phyloP scores from a whole-genome alignment of 2,888 invertebrate genomes.

The Megalurothrips usitatus region DNA sequence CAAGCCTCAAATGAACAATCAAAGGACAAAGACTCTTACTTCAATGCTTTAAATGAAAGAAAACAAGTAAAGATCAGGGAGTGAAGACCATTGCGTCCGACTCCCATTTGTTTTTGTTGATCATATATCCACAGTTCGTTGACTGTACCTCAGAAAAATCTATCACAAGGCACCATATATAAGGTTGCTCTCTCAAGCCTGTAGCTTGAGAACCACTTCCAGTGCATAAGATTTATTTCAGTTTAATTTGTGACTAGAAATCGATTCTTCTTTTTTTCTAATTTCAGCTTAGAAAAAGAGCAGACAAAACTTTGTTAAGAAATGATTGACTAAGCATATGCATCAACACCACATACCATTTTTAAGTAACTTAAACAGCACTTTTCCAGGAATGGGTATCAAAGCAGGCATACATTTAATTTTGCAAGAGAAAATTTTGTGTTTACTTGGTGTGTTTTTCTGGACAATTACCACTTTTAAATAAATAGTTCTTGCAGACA shows the following conservation, averaged over 20 bases:
- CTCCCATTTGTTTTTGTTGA: background rate
- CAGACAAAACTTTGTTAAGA: conserved; percentile 13
- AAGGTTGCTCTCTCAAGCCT: background rate
- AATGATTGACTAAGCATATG: background rate
- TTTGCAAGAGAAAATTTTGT: background rate
- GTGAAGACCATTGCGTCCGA: background rate
- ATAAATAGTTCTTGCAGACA: background rate
- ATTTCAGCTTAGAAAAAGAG: background rate
- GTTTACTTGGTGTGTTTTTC: background rate
- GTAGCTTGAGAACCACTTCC: background rate
- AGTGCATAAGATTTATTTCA: background rate
- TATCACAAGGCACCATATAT: conserved; percentile 13
- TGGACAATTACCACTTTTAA: background rate
- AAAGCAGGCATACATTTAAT: background rate
- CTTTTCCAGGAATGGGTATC: background rate
- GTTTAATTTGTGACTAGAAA: background rate
- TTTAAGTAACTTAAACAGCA: background rate
- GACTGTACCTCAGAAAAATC: background rate
- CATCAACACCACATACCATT: background rate
- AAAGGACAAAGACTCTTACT: background rate
- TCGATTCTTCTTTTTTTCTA: background rate
- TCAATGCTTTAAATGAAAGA: background rate
- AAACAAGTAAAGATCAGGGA: background rate
- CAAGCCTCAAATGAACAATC: background rate
- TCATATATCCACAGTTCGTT: background rate